Conservation (phyloP, 2,113 vertebrate species). For the Tetrao urogallus region DNA sequence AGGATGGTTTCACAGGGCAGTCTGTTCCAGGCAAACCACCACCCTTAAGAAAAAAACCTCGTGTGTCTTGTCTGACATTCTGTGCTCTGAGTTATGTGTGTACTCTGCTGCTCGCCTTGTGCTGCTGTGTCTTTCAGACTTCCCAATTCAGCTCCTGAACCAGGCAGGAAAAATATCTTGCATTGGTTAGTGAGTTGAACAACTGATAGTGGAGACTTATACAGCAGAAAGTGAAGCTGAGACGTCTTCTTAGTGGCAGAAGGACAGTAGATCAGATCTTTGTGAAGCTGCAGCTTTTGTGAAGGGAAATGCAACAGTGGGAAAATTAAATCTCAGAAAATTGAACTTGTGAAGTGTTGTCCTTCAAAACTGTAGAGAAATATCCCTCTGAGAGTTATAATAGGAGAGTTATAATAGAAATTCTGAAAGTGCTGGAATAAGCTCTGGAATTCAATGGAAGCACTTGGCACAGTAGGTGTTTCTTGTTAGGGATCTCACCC, state of each 20-base stretch:
- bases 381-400: not conserved
- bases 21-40: not conserved
- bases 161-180: not conserved
- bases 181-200: not conserved
- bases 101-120: not conserved
- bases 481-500: not conserved
- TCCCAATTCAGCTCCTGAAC: not conserved
- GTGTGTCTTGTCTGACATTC: not conserved
- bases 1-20: not conserved
- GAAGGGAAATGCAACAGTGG: not conserved
- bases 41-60: not conserved
- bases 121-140: not conserved
- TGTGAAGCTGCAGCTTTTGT: not conserved
- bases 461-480: not conserved
- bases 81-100: not conserved
- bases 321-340: not conserved
- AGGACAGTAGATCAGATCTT: not conserved
- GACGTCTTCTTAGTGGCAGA: not conserved
- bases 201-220: not conserved
- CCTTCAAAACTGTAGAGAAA: not conserved
- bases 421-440: not conserved
- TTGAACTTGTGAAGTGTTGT: not conserved
- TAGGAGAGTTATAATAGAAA: not conserved
- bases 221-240: not conserved
- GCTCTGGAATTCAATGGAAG: not conserved